These are phyloP conservation scores for Poeciliopsis paucimaculata DNA, from an alignment of 2,797 vertebrate species.

Conservation along the genomic window DNA sequence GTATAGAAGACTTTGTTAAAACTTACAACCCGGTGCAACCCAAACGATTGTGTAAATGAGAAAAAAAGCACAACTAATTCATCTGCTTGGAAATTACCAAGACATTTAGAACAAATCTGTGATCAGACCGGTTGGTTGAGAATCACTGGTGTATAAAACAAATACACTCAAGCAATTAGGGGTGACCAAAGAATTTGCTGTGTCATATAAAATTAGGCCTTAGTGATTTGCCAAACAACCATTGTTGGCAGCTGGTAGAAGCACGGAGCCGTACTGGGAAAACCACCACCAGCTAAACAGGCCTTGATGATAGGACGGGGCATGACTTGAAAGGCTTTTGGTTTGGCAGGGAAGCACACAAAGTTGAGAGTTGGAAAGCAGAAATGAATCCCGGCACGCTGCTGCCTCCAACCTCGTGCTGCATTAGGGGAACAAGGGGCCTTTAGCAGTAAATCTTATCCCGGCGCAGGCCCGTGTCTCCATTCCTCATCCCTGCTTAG, in stretches of 20 bases:
- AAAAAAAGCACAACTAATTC: constrained; percentile 45
- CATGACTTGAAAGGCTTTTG: constrained; percentile 44
- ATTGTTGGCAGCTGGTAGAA: constrained; percentile 49
- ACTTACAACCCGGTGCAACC: constrained; percentile 3
- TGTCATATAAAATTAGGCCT: constrained; percentile 45
- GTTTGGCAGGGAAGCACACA: constrained; percentile 51
- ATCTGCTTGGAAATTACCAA: constrained; percentile 40
- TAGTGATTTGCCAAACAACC: constrained; percentile 50
- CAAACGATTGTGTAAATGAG: not conserved
- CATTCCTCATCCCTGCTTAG: constrained; percentile 59
- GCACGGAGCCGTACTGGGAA: constrained; percentile 27
- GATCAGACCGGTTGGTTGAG: constrained; percentile 37
- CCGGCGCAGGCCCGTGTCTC: constrained; percentile 44
- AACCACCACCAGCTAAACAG: constrained; percentile 39
- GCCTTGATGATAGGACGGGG: constrained; percentile 40
- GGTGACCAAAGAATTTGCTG: constrained; percentile 46
- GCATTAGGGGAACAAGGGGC: constrained; percentile 66
- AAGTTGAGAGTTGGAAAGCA: constrained; percentile 51
- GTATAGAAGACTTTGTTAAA: not conserved
- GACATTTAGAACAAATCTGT: constrained; percentile 51
- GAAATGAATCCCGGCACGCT: constrained; percentile 39
- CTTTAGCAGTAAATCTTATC: constrained; percentile 60
- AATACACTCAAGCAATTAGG: constrained; percentile 39
- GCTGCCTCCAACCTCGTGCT: constrained; percentile 57
- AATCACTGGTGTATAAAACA: constrained; percentile 45